Conservation (phyloP, 2,888 invertebrate species). For the Prenolepis imparis region DNA sequence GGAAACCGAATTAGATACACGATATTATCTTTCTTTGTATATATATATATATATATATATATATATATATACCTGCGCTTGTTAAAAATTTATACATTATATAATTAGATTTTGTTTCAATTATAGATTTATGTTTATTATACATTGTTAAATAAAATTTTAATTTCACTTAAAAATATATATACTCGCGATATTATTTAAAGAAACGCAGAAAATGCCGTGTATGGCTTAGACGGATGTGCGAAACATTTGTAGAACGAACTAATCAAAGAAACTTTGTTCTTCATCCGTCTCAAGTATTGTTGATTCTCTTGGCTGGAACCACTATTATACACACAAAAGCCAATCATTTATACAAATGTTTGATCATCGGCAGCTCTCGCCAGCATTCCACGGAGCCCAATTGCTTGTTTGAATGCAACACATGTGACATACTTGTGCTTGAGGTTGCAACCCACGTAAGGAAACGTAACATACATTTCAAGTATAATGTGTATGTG, state of each 20-base stretch:
- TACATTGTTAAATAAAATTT: background rate
- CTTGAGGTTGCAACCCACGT: slow-evolving; percentile 6
- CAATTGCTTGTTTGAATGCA: slow-evolving; percentile 39
- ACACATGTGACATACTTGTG: slow-evolving; percentile 35
- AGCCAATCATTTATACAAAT: slow-evolving; percentile 62
- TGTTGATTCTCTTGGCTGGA: slow-evolving; percentile 26
- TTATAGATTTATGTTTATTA: background rate
- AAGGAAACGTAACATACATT: slow-evolving; percentile 17
- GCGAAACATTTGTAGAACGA: background rate
- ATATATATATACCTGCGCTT: too few species aligned
- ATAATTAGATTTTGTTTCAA: background rate
- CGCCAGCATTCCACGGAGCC: slow-evolving; percentile 19
- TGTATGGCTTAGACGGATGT: background rate
- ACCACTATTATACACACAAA: slow-evolving; percentile 35
- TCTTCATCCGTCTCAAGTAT: slow-evolving; percentile 1
- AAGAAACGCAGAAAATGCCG: background rate
- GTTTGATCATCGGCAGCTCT: slow-evolving; percentile 29
- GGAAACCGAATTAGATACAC: background rate
- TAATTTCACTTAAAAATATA: background rate
- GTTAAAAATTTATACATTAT: background rate
- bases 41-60: too few species aligned
- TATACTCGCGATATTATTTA: background rate
- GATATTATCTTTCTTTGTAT: background rate
- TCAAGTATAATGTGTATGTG: background rate
- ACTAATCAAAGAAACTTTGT: background rate